Percentiles rank a stretch among this genome's conserved stretches.
These are phyloP conservation scores for Thysanoteuthis rhombus DNA, from an alignment of 2,888 invertebrate species.

Conservation along the genomic window DNA sequence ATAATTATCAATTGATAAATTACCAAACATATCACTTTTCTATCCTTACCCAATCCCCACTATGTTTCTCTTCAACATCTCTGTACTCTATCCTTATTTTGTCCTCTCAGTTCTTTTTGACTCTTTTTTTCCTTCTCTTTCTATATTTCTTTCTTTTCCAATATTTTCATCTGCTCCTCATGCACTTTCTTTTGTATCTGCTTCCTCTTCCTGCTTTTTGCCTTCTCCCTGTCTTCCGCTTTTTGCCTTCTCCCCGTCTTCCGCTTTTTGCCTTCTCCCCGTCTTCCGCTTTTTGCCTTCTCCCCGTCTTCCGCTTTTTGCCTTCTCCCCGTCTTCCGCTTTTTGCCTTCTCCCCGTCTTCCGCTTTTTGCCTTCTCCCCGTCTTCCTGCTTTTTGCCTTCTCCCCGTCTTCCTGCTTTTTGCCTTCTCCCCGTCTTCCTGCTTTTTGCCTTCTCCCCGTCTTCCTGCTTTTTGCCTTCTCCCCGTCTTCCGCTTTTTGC, in stretches of 20 bases:
- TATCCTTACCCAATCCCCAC: too few relatives aligned
- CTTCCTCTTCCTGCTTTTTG: neutral
- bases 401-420: neutral
- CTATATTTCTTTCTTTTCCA: neutral
- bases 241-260: rapidly evolving
- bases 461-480: too few relatives aligned
- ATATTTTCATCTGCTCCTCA: too few relatives aligned
- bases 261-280: rapidly evolving
- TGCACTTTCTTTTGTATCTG: neutral
- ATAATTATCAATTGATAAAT: neutral
- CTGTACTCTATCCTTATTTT: neutral
- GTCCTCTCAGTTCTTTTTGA: neutral
- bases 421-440: rapidly evolving
- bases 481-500: too few relatives aligned
- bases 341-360: rapidly evolving
- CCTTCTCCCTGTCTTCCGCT: neutral
- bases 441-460: too few relatives aligned
- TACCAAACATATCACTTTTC: neutral
- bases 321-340: neutral
- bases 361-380: neutral
- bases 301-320: rapidly evolving
- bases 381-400: neutral
- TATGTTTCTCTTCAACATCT: neutral
- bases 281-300: neutral
- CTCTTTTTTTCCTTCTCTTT: neutral